A percentile compares a stretch with the other conserved stretches of the same genome.
Conservation (phyloP, 2,888 invertebrate genomes). For the Folsomia manolachei region DNA sequence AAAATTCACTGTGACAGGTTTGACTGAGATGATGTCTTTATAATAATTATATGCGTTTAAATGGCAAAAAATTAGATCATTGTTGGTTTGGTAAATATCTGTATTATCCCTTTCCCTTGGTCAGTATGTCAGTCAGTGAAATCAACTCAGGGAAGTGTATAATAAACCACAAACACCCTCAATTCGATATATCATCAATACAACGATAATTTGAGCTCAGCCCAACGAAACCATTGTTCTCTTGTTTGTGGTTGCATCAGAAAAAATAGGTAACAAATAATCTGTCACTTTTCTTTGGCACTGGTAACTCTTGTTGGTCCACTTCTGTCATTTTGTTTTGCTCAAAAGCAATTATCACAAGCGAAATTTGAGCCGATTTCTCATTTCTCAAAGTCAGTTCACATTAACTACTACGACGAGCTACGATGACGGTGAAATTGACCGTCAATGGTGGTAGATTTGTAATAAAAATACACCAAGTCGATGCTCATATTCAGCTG, state of each 20-base stretch:
- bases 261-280: not conserved
- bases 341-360: not conserved
- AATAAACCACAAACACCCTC: not conserved
- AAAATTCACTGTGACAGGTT: not conserved
- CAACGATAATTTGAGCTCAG: not conserved
- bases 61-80: not conserved
- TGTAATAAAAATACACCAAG: too few relatives aligned
- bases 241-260: not conserved
- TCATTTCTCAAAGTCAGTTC: too few relatives aligned
- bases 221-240: not conserved
- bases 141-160: too few relatives aligned
- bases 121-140: too few relatives aligned
- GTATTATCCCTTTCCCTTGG: too few relatives aligned
- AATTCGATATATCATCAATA: not conserved
- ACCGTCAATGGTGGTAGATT: not conserved
- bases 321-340: constrained; percentile 4
- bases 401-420: too few relatives aligned
- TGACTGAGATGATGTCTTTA: not conserved
- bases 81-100: not conserved
- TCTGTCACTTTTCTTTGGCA: not conserved
- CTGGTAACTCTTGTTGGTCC: too few relatives aligned
- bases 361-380: not conserved
- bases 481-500: too few relatives aligned
- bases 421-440: too few relatives aligned
- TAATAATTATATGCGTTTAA: not conserved